Evolutionary conservation across 2,113 vertebrate genomes (phyloP).

Genomic region (Eulemur macaco): DNA sequence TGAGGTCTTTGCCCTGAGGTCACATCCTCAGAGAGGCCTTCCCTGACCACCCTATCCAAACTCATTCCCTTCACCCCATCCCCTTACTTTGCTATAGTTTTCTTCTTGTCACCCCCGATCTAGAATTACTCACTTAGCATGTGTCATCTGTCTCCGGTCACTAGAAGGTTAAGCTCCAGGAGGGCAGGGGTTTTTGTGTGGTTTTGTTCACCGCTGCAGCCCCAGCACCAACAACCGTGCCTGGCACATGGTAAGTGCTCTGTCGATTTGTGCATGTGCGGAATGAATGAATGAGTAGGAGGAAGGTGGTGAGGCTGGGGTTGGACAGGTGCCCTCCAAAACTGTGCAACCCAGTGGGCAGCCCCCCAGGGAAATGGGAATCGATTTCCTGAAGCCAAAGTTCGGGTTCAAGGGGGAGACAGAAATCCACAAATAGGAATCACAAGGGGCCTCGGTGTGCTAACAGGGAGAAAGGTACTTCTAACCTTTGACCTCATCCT

Average conservation of each 20-base stretch:
- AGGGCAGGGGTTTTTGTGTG: not conserved
- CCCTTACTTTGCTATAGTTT: not conserved
- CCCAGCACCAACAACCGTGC: not conserved
- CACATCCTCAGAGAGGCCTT: not conserved
- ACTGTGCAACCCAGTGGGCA: not conserved
- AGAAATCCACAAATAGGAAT: not conserved
- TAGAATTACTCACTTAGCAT: too few species aligned
- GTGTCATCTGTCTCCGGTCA: not conserved
- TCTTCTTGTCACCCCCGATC: not conserved
- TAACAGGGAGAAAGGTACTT: not conserved
- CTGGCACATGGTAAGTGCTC: not conserved
- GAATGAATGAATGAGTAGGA: too few species aligned
- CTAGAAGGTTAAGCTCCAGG: not conserved
- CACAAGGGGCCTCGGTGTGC: too few species aligned
- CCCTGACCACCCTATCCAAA: not conserved
- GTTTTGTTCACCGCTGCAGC: not conserved
- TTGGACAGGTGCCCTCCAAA: not conserved
- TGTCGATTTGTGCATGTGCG: not conserved
- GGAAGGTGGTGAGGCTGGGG: not conserved
- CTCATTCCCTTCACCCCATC: not conserved
- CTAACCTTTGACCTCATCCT: not conserved
- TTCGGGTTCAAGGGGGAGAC: too few species aligned
- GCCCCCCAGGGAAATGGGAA: not conserved
- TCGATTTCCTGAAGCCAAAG: not conserved
- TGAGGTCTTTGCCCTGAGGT: not conserved